These are phyloP conservation scores for Ambastaia sidthimunki DNA, from an alignment of 2,797 vertebrate species.

Conservation along the genomic window DNA sequence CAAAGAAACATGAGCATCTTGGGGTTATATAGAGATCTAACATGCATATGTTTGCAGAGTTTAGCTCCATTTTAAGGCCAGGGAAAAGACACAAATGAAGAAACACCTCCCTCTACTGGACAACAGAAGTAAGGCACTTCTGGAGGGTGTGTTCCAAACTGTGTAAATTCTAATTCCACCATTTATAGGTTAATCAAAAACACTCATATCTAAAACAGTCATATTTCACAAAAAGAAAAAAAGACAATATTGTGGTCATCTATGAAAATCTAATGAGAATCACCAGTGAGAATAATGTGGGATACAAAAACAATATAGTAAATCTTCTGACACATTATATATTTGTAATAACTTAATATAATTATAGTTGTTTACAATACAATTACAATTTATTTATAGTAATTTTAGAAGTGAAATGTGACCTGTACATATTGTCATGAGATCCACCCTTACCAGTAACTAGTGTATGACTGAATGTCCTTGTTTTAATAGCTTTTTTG, in stretches of 20 bases:
- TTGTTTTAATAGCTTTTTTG: too few relatives aligned
- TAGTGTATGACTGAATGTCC: too few relatives aligned
- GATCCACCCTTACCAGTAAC: too few relatives aligned
- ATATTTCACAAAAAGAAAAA: neutral
- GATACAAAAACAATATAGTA: neutral
- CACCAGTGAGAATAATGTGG: neutral
- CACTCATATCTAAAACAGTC: neutral
- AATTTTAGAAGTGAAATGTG: too few relatives aligned
- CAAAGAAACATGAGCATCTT: constrained; percentile 30
- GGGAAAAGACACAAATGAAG: constrained; percentile 63
- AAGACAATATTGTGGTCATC: neutral
- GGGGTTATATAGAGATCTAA: constrained; percentile 8
- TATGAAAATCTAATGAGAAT: neutral
- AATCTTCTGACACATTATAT: too few relatives aligned
- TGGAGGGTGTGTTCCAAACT: neutral
- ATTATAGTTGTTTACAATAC: too few relatives aligned
- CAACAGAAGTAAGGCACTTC: constrained; percentile 26
- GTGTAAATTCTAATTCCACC: neutral
- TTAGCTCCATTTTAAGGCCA: constrained; percentile 36
- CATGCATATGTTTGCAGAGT: neutral
- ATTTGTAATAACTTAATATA: too few relatives aligned
- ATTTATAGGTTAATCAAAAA: neutral
- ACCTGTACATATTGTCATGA: too few relatives aligned
- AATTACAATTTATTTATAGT: too few relatives aligned
- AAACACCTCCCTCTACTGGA: constrained; percentile 81